Conservation (phyloP, 1,140 invertebrate species). For the Oedothorax gibbosus region DNA sequence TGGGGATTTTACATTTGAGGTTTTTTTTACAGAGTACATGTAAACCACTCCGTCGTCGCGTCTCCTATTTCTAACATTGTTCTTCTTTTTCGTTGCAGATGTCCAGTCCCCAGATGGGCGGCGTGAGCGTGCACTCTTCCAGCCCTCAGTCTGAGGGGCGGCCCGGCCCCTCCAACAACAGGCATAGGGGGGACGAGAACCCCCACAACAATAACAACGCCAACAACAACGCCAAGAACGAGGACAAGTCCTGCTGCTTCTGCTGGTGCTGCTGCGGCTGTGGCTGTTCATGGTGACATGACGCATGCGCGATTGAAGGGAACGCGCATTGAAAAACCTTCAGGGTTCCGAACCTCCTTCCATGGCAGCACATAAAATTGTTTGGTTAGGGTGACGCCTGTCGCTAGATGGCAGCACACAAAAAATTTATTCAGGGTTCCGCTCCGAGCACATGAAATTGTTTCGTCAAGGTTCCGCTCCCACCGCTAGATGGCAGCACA, state of each 20-base stretch:
- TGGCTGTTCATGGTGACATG: slow-evolving; percentile 66
- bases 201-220: slow-evolving; percentile 30
- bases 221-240: slow-evolving; percentile 1
- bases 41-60: too few relatives aligned
- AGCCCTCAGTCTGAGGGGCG: neutral
- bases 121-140: neutral
- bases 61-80: too few relatives aligned
- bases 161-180: slow-evolving; percentile 28
- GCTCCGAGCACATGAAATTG: too few relatives aligned
- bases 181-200: slow-evolving; percentile 7
- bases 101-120: slow-evolving; percentile 57
- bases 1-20: too few relatives aligned
- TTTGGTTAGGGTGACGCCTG: too few relatives aligned
- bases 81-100: slow-evolving; percentile 7
- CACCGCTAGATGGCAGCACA: too few relatives aligned
- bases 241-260: slow-evolving; percentile 65
- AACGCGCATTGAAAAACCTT: neutral
- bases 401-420: too few relatives aligned
- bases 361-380: too few relatives aligned
- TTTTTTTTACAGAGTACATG: too few relatives aligned
- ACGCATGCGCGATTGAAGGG: neutral
- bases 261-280: slow-evolving; percentile 69
- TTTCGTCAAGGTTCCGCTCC: too few relatives aligned
- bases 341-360: neutral
- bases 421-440: too few relatives aligned